Conservation (phyloP, 1,140 invertebrate genomes). For the Orchesella cincta region DNA sequence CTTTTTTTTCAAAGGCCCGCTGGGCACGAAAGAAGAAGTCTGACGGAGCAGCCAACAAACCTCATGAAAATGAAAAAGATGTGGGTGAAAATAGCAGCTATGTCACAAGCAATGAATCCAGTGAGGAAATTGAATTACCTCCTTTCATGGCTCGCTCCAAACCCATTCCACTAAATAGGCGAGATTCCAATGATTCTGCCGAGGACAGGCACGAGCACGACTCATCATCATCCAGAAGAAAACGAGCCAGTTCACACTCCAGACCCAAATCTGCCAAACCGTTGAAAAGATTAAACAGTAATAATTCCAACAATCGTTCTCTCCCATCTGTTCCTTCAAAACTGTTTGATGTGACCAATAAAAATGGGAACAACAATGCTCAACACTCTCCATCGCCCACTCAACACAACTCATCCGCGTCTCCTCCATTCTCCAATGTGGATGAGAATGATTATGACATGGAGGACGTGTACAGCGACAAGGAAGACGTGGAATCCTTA, state of each 20-base stretch:
- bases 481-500: not conserved
- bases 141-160: constrained; percentile 12
- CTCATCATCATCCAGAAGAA: not conserved
- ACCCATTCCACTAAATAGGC: not conserved
- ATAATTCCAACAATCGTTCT: not conserved
- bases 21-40: not conserved
- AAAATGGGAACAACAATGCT: no score
- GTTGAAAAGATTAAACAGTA: not conserved
- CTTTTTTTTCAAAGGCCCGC: constrained; percentile 5
- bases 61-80: not conserved
- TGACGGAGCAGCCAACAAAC: not conserved
- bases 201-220: not conserved
- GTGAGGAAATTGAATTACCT: not conserved
- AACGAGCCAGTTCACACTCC: not conserved
- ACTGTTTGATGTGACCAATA: not conserved
- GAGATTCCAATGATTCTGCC: not conserved
- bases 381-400: no score
- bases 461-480: not conserved
- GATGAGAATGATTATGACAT: not conserved
- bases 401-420: not conserved
- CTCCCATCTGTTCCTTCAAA: not conserved
- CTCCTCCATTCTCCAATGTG: not conserved
- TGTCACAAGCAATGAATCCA: not conserved
- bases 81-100: not conserved
- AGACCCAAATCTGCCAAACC: not conserved